phyloP scores from a whole-genome alignment of 2,797 vertebrate species.

The Carapus acus region DNA sequence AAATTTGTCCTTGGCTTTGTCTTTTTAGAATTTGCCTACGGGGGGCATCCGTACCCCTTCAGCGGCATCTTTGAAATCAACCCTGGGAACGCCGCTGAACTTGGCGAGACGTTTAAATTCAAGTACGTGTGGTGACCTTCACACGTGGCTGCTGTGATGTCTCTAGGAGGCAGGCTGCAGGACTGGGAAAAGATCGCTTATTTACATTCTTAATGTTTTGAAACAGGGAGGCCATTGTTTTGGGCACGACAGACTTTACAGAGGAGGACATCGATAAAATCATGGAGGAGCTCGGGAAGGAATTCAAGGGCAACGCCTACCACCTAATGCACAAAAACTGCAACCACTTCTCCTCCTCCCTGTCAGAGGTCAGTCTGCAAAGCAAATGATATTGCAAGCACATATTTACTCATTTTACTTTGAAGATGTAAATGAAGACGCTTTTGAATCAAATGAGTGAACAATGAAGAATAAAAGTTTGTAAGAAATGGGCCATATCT shows the following conservation, averaged over 20 bases:
- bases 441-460: too few species aligned
- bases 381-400: neutral
- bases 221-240: constrained; percentile 83
- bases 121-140: constrained; percentile 74
- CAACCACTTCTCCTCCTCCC: constrained; percentile 86
- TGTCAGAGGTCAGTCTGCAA: constrained; percentile 79
- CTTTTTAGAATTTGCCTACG: constrained; percentile 87
- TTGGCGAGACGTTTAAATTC: constrained; percentile 92
- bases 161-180: too few species aligned
- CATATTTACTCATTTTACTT: too few species aligned
- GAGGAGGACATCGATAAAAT: constrained; percentile 91
- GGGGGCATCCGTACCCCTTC: constrained; percentile 89
- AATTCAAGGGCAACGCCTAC: constrained; percentile 85
- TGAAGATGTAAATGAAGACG: too few species aligned
- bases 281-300: constrained; percentile 88
- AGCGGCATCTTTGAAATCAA: constrained; percentile 91
- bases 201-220: constrained; percentile 4
- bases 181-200: constrained; percentile 13
- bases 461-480: too few species aligned
- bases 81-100: constrained; percentile 80
- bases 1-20: constrained; percentile 21
- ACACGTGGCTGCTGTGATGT: neutral
- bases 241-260: constrained; percentile 90
- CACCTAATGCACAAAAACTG: constrained; percentile 93
- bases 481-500: too few species aligned